phyloP scores from a whole-genome alignment of 2,113 vertebrate species.

The Ellobius talpinus region DNA sequence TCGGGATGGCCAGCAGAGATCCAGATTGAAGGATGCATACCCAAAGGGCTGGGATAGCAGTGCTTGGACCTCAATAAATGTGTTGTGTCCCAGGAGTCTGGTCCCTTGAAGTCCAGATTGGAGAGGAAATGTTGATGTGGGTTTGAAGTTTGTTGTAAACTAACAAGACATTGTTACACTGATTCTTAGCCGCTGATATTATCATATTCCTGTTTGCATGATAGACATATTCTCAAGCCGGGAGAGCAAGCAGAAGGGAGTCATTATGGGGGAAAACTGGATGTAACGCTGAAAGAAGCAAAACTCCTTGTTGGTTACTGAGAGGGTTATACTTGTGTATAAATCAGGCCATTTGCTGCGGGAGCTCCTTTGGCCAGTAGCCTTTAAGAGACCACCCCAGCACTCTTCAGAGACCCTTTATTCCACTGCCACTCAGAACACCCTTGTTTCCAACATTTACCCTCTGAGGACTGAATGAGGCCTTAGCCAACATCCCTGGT shows the following conservation, averaged over 20 bases:
- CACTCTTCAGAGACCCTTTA: background rate
- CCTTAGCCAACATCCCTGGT: background rate
- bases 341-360: too few relatives aligned
- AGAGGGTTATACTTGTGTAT: rapidly evolving
- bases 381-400: too few relatives aligned
- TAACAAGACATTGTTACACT: background rate
- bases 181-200: background rate
- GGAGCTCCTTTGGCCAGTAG: too few relatives aligned
- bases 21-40: constrained; percentile 89
- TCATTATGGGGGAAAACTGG: too few relatives aligned
- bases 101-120: background rate
- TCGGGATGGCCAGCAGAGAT: constrained; percentile 88
- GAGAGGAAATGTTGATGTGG: background rate
- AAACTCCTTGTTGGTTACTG: rapidly evolving
- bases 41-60: constrained; percentile 69
- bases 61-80: background rate
- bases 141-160: background rate
- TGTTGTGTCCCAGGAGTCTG: background rate
- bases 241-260: background rate
- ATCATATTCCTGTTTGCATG: background rate
- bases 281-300: background rate
- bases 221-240: background rate
- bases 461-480: background rate
- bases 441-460: rapidly evolving
- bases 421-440: rapidly evolving